These are phyloP conservation scores for Tokudaia tokunoshimensis DNA, from an alignment of 2,797 vertebrate genomes.

Conservation along the genomic window DNA sequence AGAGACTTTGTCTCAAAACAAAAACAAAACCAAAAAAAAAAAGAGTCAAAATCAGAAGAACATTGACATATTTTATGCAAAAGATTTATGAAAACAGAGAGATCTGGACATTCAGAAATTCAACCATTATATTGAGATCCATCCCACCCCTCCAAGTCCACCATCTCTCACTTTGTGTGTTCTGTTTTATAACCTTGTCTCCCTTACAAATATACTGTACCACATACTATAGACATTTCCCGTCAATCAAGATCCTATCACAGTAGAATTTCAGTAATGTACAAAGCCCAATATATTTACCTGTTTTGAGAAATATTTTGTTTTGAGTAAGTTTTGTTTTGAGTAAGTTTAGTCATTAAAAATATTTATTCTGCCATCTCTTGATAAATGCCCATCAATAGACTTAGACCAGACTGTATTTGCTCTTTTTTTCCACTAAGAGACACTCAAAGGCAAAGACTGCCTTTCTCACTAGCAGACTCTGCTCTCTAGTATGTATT, in stretches of 20 bases:
- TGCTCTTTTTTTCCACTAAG: neutral
- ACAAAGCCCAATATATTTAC: neutral
- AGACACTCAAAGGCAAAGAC: neutral
- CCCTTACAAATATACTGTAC: neutral
- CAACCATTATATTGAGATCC: neutral
- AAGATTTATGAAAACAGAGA: constrained; percentile 2
- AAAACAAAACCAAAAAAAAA: neutral
- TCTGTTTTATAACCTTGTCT: constrained; percentile 9
- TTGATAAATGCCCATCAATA: neutral
- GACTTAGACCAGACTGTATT: neutral
- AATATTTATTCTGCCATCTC: constrained; percentile 30
- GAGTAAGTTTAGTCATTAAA: constrained; percentile 10
- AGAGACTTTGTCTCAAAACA: neutral
- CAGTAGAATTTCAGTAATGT: constrained; percentile 36
- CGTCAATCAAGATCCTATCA: neutral
- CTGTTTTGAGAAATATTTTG: neutral
- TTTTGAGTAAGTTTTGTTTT: too few species aligned
- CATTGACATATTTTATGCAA: neutral
- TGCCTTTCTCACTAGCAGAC: neutral
- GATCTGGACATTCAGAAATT: neutral
- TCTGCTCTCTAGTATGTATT: constrained; percentile 28
- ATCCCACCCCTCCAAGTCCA: too few species aligned
- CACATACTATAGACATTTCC: neutral
- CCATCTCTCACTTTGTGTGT: neutral
- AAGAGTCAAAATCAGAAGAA: neutral